Conservation (phyloP, 2,888 invertebrate genomes). For the Drosophila subquinaria region DNA sequence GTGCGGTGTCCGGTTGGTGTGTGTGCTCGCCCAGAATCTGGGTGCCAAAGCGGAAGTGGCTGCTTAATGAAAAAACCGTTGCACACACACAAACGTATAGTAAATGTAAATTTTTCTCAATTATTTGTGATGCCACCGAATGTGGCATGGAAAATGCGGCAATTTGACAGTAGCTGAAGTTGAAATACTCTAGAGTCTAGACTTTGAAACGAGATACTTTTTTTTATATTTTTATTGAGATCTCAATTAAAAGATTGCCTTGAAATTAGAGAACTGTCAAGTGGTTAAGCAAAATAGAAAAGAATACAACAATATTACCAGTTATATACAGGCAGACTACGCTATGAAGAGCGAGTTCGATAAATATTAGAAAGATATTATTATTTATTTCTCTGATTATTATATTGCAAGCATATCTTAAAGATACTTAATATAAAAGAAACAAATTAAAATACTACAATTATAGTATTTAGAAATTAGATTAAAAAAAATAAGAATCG, state of each 20-base stretch:
- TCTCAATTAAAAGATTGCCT: slow-evolving; percentile 22
- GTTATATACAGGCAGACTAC: background rate
- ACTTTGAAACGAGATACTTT: slow-evolving; percentile 1
- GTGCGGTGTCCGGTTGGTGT: slow-evolving; percentile 32
- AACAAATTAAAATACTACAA: too few relatives aligned
- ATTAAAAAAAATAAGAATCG: too few relatives aligned
- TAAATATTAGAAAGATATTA: background rate
- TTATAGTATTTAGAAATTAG: too few relatives aligned
- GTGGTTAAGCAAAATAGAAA: slow-evolving; percentile 13
- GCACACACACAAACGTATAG: slow-evolving; percentile 14
- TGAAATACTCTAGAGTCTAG: slow-evolving; percentile 29
- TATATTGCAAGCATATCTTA: too few relatives aligned
- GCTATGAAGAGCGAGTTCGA: slow-evolving; percentile 3
- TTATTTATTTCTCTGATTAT: too few relatives aligned
- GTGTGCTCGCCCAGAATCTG: slow-evolving; percentile 46
- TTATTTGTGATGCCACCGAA: slow-evolving; percentile 63
- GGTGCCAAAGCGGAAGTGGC: slow-evolving; percentile 71
- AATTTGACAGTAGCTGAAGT: slow-evolving; percentile 24
- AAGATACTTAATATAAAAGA: too few relatives aligned
- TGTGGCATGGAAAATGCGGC: slow-evolving; percentile 25
- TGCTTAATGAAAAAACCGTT: slow-evolving; percentile 66
- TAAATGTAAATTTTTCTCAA: slow-evolving; percentile 68
- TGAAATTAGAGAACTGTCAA: slow-evolving; percentile 21
- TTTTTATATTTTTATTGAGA: slow-evolving; percentile 6
- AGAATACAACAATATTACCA: slow-evolving; percentile 1